Evolutionary conservation across 2,113 vertebrate genomes (phyloP).

Genomic region (Furnarius figulus): DNA sequence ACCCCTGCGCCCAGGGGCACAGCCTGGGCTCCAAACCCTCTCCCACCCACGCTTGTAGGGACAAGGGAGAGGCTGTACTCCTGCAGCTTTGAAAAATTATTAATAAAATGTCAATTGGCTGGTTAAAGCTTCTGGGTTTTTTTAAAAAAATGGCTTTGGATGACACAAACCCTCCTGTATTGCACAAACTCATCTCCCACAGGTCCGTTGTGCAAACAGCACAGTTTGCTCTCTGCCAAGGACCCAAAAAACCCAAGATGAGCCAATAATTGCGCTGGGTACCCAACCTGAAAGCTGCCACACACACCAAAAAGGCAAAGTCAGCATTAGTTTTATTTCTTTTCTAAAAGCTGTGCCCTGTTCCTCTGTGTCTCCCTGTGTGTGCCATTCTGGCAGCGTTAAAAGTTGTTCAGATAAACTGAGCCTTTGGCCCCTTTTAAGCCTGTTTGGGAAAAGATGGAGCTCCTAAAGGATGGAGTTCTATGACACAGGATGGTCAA

Average conservation of each 20-base stretch:
- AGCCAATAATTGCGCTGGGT: background rate
- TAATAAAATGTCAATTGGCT: background rate
- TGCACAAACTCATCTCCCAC: background rate
- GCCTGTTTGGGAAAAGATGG: background rate
- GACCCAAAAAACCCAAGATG: background rate
- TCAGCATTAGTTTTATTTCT: background rate
- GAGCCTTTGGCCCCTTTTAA: background rate
- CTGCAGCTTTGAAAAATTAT: background rate
- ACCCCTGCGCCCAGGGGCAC: background rate
- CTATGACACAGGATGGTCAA: background rate
- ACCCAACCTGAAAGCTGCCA: background rate
- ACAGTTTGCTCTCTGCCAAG: background rate
- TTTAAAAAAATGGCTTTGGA: background rate
- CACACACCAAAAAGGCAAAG: accelerated
- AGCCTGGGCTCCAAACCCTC: background rate
- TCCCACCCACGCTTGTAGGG: background rate
- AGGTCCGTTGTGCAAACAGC: background rate
- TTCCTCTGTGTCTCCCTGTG: background rate
- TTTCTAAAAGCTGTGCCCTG: background rate
- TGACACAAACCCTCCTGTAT: background rate
- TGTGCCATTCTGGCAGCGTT: background rate
- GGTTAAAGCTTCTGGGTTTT: background rate
- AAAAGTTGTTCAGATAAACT: background rate
- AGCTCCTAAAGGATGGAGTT: background rate
- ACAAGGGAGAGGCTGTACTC: conserved; percentile 22